Conservation (phyloP, 1,140 invertebrate genomes). For the Hyles vespertilio region DNA sequence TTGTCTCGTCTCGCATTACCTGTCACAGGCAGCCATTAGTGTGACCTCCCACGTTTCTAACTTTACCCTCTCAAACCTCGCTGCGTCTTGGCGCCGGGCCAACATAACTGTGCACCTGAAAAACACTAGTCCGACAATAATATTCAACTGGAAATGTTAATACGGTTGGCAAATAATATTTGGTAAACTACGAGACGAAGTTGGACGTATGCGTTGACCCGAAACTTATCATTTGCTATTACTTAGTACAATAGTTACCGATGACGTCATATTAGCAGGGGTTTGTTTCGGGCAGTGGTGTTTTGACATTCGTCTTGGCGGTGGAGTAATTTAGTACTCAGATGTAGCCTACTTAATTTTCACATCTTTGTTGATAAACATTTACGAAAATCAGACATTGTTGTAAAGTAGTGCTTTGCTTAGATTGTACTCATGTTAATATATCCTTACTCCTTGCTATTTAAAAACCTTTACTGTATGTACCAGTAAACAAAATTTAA, state of each 20-base stretch:
- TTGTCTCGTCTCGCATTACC: slow-evolving; percentile 68
- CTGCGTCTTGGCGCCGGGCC: slow-evolving; percentile 42
- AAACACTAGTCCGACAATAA: slow-evolving; percentile 11
- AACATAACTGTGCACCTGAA: slow-evolving; percentile 23
- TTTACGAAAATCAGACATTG: too few species aligned
- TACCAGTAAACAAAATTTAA: too few species aligned
- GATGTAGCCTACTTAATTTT: too few species aligned
- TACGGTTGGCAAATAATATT: slow-evolving; percentile 3
- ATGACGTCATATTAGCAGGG: slow-evolving; percentile 48
- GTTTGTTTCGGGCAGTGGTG: too few species aligned
- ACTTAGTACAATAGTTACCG: slow-evolving; percentile 40
- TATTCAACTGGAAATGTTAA: not conserved
- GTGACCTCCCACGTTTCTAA: slow-evolving; percentile 59
- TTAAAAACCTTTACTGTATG: too few species aligned
- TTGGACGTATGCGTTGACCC: slow-evolving; percentile 41
- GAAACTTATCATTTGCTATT: slow-evolving; percentile 72
- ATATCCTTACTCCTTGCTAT: too few species aligned
- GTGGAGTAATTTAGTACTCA: not conserved
- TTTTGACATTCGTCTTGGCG: not conserved
- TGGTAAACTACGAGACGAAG: slow-evolving; percentile 10
- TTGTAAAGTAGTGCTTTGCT: too few species aligned
- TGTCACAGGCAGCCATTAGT: slow-evolving; percentile 68
- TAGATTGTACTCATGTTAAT: too few species aligned
- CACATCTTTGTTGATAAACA: too few species aligned
- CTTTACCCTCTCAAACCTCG: slow-evolving; percentile 61